Conservation (phyloP, 2,888 invertebrate genomes). For the Lamellibrachia columna region DNA sequence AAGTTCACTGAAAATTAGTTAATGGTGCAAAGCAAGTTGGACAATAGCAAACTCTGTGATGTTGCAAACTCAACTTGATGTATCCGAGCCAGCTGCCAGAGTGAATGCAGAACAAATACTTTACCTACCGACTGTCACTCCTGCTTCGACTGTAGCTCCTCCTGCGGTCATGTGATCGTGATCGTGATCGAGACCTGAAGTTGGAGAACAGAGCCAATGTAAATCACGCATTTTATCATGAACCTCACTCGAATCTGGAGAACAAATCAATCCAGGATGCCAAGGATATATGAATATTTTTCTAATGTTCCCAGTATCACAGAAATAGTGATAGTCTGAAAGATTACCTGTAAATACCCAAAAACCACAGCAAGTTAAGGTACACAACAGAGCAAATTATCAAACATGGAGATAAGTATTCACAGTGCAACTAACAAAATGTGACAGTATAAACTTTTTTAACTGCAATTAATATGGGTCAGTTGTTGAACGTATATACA, state of each 20-base stretch:
- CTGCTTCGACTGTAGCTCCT: neutral
- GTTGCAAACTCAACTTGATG: neutral
- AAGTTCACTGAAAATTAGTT: too few relatives aligned
- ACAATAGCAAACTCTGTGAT: neutral
- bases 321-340: neutral
- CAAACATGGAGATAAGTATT: neutral
- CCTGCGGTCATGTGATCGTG: neutral
- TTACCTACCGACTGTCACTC: slow-evolving; percentile 16
- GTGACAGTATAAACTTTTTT: neutral
- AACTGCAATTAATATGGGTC: neutral
- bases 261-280: neutral
- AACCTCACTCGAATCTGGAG: neutral
- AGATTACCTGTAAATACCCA: neutral
- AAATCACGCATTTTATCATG: neutral
- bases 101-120: neutral
- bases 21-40: too few relatives aligned
- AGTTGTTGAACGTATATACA: neutral
- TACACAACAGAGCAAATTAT: too few relatives aligned
- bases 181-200: slow-evolving; percentile 5
- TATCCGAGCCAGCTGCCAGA: neutral
- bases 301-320: neutral
- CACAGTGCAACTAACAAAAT: neutral
- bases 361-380: neutral
- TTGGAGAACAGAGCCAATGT: neutral
- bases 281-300: neutral